Base-by-base conservation (phyloP, 2,797 vertebrate genomes). In the Typhlichthys eigenmanni region DNA sequence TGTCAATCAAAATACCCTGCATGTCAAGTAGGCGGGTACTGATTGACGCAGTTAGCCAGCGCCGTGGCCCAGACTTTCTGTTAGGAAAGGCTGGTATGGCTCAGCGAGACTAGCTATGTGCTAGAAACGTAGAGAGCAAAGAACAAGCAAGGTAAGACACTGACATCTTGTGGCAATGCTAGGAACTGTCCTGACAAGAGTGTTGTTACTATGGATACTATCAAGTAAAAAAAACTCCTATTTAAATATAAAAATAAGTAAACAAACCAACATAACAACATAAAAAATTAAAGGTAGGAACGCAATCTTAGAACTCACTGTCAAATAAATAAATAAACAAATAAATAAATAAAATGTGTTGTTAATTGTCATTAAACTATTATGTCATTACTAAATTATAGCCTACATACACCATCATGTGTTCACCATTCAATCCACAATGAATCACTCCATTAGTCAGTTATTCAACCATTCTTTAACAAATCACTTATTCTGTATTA, bases 171-270 rank as follows among this genome's bases (percentile, higher is more conserved):
- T 74, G 86, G 74, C 4, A 19, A 4, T 1, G 13, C 1, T 0
- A 1, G 8, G 45, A 66, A 66, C 64, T 62, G 66, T 63, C 7
- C 11, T 55, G 55, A 8, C 4, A 66, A 50, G 59, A 58, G 19
- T 47, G 19, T 68, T 52, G 84, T 88, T 87, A 71, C 86, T 74
- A 87, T 87, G 83, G 79, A 58, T 71, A 87, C 82, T 55, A 48
- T 62, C 59, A 57, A 71, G 63, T 47, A 67, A 74, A 76, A 72
- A 51, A 61, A 52, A 71, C 34, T 45, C 38, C 7, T 38, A 38
- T 38, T 38, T 38, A 6, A 8, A 38, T 60, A 55, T 29, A 72
- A 61, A 67, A 60, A 65, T 65, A 69, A 58, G 14, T 3, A 38
- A 38, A 38, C 6, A 3, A 0, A n/a, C 13, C 9, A 38, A 24